phyloP scores from a whole-genome alignment of 2,888 invertebrate genomes.

The Microctonus hyperodae region DNA sequence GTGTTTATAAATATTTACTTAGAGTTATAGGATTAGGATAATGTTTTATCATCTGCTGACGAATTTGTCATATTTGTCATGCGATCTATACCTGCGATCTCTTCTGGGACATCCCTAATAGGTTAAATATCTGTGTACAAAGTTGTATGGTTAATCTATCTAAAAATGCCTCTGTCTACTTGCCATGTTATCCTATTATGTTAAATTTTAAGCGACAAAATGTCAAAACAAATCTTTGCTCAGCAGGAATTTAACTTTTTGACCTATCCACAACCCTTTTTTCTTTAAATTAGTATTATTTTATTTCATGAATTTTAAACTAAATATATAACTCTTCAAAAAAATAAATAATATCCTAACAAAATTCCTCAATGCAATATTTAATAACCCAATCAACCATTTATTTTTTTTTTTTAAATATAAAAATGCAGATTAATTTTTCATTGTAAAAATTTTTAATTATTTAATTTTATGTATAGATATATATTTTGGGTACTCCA shows the following conservation, averaged over 20 bases:
- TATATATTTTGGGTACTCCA: too few species aligned
- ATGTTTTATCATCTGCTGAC: constrained; percentile 24
- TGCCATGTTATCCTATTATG: constrained; percentile 11
- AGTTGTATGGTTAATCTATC: constrained; percentile 36
- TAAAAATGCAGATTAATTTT: too few species aligned
- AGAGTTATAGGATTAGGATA: constrained; percentile 33
- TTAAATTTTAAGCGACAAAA: constrained; percentile 32
- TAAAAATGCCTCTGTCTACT: constrained; percentile 26
- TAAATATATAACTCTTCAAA: too few species aligned
- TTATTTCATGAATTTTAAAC: background rate
- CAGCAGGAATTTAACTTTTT: constrained; percentile 39
- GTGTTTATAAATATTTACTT: constrained; percentile 27
- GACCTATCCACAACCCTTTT: constrained; percentile 27
- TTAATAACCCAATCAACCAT: too few species aligned
- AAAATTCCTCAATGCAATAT: too few species aligned
- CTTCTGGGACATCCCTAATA: background rate
- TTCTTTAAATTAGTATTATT: constrained; percentile 16
- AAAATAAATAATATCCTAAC: too few species aligned
- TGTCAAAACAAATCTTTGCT: constrained; percentile 44
- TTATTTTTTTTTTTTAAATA: too few species aligned
- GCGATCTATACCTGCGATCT: constrained; percentile 2
- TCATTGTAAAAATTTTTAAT: too few species aligned
- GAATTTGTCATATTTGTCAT: constrained; percentile 39
- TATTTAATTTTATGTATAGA: too few species aligned
- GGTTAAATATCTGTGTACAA: background rate